phyloP scores from a whole-genome alignment of 2,797 vertebrate species.

The Potorous gilbertii region DNA sequence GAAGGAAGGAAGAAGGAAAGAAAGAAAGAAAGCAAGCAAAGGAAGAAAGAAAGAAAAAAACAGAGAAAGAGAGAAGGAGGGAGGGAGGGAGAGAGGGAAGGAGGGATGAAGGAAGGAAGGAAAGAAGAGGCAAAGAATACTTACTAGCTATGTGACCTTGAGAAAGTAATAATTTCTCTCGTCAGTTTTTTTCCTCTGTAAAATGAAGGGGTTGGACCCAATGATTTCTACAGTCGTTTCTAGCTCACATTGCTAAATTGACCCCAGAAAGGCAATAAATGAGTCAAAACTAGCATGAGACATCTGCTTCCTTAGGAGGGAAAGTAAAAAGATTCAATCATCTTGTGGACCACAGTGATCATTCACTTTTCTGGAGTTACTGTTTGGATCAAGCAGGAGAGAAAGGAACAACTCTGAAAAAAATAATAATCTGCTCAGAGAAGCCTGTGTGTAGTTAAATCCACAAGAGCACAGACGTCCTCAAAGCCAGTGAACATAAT shows the following conservation, averaged over 20 bases:
- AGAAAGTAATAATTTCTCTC: not conserved
- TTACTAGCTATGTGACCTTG: not conserved
- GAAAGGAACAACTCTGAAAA: conserved; percentile 8
- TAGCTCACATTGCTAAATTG: not conserved
- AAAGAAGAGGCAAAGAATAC: not conserved
- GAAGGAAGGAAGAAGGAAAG: too few species aligned
- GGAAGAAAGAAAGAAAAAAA: too few species aligned
- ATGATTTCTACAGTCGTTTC: not conserved
- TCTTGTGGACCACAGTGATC: not conserved
- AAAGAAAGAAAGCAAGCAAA: too few species aligned
- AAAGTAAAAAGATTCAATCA: not conserved
- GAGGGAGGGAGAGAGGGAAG: too few species aligned
- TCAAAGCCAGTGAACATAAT: not conserved
- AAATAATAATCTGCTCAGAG: not conserved
- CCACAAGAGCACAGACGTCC: not conserved
- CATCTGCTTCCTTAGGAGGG: not conserved
- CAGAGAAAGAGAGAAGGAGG: too few species aligned
- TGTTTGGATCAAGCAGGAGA: not conserved
- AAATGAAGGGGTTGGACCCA: not conserved
- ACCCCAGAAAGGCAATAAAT: not conserved
- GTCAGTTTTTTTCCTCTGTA: not conserved
- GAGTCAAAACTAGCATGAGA: not conserved
- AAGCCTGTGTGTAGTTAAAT: not conserved
- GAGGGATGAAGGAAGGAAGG: not conserved
- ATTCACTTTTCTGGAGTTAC: not conserved